phyloP scores from a whole-genome alignment of 2,888 invertebrate genomes.

The Drosophila formosana region DNA sequence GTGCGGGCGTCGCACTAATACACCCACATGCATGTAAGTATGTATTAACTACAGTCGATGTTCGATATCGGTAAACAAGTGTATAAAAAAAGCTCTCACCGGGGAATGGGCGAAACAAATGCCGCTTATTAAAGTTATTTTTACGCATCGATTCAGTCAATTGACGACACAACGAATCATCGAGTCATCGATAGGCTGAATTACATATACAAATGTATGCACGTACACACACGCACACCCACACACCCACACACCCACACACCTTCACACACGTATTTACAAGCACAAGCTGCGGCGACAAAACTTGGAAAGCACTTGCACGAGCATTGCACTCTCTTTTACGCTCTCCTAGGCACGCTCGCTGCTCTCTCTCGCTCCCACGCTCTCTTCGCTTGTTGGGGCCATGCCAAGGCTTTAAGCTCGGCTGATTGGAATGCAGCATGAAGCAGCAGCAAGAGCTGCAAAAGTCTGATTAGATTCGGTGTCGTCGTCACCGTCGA shows the following conservation, averaged over 20 bases:
- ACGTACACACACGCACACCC: not conserved
- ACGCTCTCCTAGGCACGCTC: not conserved
- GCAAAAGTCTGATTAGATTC: conserved; percentile 58
- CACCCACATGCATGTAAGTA: not conserved
- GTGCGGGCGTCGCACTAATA: not conserved
- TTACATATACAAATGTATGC: conserved; percentile 1
- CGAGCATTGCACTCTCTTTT: conserved; percentile 38
- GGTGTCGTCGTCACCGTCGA: conserved; percentile 48
- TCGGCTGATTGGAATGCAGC: conserved; percentile 18
- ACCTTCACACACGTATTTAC: not conserved
- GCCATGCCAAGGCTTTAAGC: conserved; percentile 23
- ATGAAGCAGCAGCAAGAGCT: conserved; percentile 5
- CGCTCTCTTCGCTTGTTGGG: not conserved
- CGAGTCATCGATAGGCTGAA: conserved; percentile 43
- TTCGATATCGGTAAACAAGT: conserved; percentile 30
- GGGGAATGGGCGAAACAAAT: conserved; percentile 36
- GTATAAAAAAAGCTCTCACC: conserved; percentile 6
- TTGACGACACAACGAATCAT: conserved; percentile 41
- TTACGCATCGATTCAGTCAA: conserved; percentile 77
- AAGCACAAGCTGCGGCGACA: conserved; percentile 4
- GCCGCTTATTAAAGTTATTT: conserved; percentile 71
- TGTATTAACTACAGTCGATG: conserved; percentile 10
- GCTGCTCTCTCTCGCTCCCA: conserved; percentile 17
- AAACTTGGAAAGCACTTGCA: conserved; percentile 29
- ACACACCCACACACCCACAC: conserved; percentile 3